phyloP scores from a whole-genome alignment of 2,888 invertebrate genomes.

The Laothoe populi region DNA sequence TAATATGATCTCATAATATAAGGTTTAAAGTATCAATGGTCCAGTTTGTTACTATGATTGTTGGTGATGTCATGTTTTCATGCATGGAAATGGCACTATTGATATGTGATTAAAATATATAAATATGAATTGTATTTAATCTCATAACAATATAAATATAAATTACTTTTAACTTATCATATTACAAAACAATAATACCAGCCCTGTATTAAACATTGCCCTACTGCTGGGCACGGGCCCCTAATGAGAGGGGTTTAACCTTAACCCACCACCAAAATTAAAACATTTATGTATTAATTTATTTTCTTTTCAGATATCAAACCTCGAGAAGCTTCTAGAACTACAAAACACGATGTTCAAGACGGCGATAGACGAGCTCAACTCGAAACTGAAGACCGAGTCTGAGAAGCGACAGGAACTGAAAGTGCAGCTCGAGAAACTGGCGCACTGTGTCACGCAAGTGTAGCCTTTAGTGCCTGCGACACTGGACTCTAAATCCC shows the following conservation, averaged over 20 bases:
- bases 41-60: not conserved
- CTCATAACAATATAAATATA: too few species aligned
- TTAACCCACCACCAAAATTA: too few species aligned
- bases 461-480: constrained; percentile 76
- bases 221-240: too few species aligned
- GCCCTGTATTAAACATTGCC: too few species aligned
- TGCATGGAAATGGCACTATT: not conserved
- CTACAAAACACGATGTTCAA: constrained; percentile 85
- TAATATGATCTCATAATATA: constrained; percentile 17
- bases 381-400: constrained; percentile 86
- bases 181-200: too few species aligned
- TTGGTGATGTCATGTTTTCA: not conserved
- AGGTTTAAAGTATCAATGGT: not conserved
- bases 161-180: too few species aligned
- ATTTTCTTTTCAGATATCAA: constrained; percentile 72
- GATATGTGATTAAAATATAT: too few species aligned
- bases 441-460: constrained; percentile 89
- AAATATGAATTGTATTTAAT: too few species aligned
- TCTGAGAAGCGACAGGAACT: constrained; percentile 86
- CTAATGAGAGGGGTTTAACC: too few species aligned
- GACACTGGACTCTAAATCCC: constrained; percentile 40
- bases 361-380: constrained; percentile 87
- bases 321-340: constrained; percentile 85
- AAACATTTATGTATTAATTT: too few species aligned
- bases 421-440: constrained; percentile 88